Base-by-base conservation (phyloP, 2,113 vertebrate species). In the Actinemys pallida region DNA sequence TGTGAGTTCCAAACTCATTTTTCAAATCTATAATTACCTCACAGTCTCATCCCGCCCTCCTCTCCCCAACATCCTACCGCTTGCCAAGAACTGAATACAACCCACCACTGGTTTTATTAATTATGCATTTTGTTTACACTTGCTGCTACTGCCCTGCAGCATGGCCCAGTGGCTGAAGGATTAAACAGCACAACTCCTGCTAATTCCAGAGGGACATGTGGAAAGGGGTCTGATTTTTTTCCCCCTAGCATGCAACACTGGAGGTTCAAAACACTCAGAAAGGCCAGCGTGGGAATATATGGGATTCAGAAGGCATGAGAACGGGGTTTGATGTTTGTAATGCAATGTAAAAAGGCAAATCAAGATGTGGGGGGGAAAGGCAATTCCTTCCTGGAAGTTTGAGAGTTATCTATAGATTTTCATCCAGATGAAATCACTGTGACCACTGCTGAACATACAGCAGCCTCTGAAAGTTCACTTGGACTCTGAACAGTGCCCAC, bases 1-100 rank as follows among this genome's bases (percentile, higher is more conserved):
- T 1, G 10, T 24, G 16, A 6, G 47, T 65, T 90, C 91, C 90
- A 57, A 96, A 95, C 90, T 97, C 95, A 93, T 97, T 98, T 97
- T 98, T 98, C 98, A 97, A 75, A 93, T 94, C 98, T 97, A 78
- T 96, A 98, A 97, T 96, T 95, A 97, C 93, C 84, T 47, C 3
- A 2, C 49, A 65, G 52, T 42, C 84, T 85, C 69, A 57, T 5
- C 4, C 82, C 76, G 1, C 29, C 47, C 0, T 0, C 79, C 91
- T 87, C 93, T 95, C 92, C 88, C 91, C 7, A 76, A 5, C 3
- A 1, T 90, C 93, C 88, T 86, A 90, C 91, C 92, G 84, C 88
- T 42, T 0, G 1, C 87, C 87, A 90, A 89, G 93, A 84, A 84
- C 86, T 82, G 54, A 96, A 81, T 2, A 5, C 94, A 97, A 84